Percentiles rank a stretch among this genome's conserved stretches.
Conservation (phyloP, 1,140 invertebrate genomes). For the Drosophila nannoptera region DNA sequence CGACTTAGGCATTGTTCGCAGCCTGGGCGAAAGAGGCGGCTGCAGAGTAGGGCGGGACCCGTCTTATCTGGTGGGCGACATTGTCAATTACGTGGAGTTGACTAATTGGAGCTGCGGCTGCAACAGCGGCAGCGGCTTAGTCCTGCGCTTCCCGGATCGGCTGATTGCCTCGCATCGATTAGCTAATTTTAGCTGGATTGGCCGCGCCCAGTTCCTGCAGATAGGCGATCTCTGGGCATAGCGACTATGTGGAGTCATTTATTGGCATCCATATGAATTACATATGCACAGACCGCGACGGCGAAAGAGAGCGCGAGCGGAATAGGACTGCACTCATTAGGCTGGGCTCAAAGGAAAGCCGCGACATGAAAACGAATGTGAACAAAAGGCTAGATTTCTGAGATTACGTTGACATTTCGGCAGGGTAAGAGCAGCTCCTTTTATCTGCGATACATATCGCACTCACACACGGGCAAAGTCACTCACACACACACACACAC, state of each 20-base stretch:
- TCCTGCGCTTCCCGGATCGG: neutral
- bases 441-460: constrained; percentile 49
- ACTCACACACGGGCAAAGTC: constrained; percentile 3
- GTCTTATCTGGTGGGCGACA: constrained; percentile 16
- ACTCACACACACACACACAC: constrained; percentile 14
- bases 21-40: neutral
- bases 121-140: neutral
- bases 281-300: constrained; percentile 11
- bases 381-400: constrained; percentile 63
- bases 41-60: too few species aligned
- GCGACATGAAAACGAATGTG: constrained; percentile 26
- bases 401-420: constrained; percentile 59
- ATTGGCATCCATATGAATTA: constrained; percentile 39
- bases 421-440: constrained; percentile 26
- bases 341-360: constrained; percentile 25
- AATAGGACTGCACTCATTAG: constrained; percentile 20
- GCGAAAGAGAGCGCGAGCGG: neutral
- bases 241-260: constrained; percentile 35
- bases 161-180: constrained; percentile 30
- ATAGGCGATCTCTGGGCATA: constrained; percentile 32
- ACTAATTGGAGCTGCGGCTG: constrained; percentile 32
- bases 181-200: constrained; percentile 29
- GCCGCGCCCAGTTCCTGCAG: constrained; percentile 25
- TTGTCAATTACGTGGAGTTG: constrained; percentile 27
- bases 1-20: constrained; percentile 8